Percentiles rank a stretch among this genome's conserved stretches.
These are phyloP conservation scores for Merodon equestris DNA, from an alignment of 2,888 invertebrate species.

Conservation along the genomic window DNA sequence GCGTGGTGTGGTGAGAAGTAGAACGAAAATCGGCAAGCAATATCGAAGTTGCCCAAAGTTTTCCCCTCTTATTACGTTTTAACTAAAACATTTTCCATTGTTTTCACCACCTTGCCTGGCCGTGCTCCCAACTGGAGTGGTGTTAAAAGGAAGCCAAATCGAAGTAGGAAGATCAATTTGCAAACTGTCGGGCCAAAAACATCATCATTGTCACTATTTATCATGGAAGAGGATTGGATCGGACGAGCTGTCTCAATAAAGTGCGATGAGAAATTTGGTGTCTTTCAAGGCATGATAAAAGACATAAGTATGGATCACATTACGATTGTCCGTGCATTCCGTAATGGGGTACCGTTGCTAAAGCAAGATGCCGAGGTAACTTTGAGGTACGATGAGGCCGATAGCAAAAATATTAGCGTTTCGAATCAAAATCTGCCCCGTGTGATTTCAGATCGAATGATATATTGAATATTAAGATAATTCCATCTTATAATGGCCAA, in stretches of 20 bases:
- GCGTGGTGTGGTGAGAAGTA: conserved; percentile 65
- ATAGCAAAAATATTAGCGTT: conserved; percentile 2
- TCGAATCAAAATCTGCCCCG: conserved; percentile 79
- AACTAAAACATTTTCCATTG: conserved; percentile 29
- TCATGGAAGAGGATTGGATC: conserved; percentile 78
- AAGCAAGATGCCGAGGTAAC: conserved; percentile 82
- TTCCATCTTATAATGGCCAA: conserved; percentile 82
- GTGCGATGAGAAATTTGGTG: conserved; percentile 87
- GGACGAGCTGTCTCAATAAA: conserved; percentile 92
- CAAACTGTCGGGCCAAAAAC: too few relatives aligned
- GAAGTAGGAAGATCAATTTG: too few relatives aligned
- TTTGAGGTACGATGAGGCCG: conserved; percentile 80
- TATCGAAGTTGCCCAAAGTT: conserved; percentile 34
- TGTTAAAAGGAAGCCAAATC: too few relatives aligned
- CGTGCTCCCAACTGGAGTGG: conserved; percentile 34
- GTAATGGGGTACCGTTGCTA: conserved; percentile 84
- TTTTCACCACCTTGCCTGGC: conserved; percentile 21
- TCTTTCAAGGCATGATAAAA: conserved; percentile 87
- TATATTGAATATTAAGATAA: conserved; percentile 87
- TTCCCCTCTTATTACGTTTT: conserved; percentile 64
- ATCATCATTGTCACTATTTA: conserved; percentile 10
- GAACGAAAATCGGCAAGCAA: conserved; percentile 45
- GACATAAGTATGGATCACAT: conserved; percentile 86
- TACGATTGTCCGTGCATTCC: conserved; percentile 88
- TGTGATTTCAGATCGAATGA: conserved; percentile 78